Evolutionary conservation across 2,888 invertebrate species (phyloP), one percentile per base, ranked within the genome.

Genomic region (Entomobrya multifasciata): DNA sequence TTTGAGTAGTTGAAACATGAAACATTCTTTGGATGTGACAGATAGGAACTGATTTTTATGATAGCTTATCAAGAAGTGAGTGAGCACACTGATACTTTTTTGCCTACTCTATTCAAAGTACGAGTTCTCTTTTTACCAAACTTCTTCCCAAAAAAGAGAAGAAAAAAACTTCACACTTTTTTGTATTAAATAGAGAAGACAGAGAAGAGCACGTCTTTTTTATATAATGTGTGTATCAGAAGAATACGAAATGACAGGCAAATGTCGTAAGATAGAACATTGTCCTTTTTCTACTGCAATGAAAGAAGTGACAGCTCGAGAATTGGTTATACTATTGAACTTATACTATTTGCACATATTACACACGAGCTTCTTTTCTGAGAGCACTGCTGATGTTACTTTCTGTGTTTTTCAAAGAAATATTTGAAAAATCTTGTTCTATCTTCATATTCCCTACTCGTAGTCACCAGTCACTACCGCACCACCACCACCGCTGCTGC

Each of bases 81-180:
- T 8, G 36, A 36, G 36, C 36, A 36, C 4, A 36, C 36, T 36
- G 36, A 36, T 36, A 36, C 36, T 36, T 49, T 67, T 76, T 74
- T 60, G 25, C 55, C 36, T 30, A 60, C 5, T 22, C 11, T 27
- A 17, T 3, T 4, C 44, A 4, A 47, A 72, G 15, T 10, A n/a
- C 27, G 22, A 70, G 57, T 57, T 77, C 41, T 74, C 30, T 36
- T 36, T 36, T 57, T 52, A 20, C 13, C 0, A 60, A 60, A 57
- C 17, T 55, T 11, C 57, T 22, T 8, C 25, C 25, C 22, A n/a
- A 76, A 41, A n/a, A 27, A 36, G 49, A 57, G 17, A 76, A 41
- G 30, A 27, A 36, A 72, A 57, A 76, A 84, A 78, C 84, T 84
- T 84, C 27, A 83, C 82, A 83, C 83, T 84, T 84, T 49, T 70